phyloP scores from a whole-genome alignment of 1,140 invertebrate species.

The Brachionus rotundiformis region DNA sequence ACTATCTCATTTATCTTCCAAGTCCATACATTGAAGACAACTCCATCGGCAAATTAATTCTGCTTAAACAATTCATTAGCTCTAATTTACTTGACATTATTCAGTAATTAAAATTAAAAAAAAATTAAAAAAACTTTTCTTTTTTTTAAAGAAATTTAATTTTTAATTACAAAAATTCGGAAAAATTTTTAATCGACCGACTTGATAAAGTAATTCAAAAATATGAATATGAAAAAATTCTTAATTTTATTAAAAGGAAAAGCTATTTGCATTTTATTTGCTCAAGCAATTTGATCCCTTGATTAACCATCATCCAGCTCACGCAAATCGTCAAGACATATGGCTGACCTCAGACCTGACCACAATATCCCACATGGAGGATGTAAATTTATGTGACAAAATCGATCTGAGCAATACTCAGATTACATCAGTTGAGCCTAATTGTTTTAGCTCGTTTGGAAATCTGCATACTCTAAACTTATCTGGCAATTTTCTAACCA shows the following conservation, averaged over 20 bases:
- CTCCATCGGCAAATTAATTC: background rate
- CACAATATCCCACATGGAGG: background rate
- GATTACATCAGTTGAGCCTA: background rate
- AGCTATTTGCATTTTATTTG: background rate
- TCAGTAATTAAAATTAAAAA: background rate
- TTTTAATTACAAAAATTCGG: background rate
- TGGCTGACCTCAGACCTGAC: background rate
- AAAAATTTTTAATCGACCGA: conserved; percentile 2
- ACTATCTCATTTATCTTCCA: background rate
- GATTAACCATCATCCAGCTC: background rate
- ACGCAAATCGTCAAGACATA: background rate
- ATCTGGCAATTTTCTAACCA: background rate
- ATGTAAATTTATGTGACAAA: background rate
- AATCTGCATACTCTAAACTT: background rate
- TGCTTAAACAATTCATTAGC: conserved; percentile 1
- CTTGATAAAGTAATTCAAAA: background rate
- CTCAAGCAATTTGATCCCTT: conserved; percentile 20
- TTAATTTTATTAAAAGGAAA: background rate
- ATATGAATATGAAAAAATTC: background rate
- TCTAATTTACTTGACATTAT: background rate
- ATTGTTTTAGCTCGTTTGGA: background rate
- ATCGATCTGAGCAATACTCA: background rate
- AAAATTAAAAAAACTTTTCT: background rate
- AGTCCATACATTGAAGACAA: conserved; percentile 6
- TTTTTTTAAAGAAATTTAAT: background rate